Base-by-base conservation (phyloP, 2,113 vertebrate genomes). In the Spea bombifrons region DNA sequence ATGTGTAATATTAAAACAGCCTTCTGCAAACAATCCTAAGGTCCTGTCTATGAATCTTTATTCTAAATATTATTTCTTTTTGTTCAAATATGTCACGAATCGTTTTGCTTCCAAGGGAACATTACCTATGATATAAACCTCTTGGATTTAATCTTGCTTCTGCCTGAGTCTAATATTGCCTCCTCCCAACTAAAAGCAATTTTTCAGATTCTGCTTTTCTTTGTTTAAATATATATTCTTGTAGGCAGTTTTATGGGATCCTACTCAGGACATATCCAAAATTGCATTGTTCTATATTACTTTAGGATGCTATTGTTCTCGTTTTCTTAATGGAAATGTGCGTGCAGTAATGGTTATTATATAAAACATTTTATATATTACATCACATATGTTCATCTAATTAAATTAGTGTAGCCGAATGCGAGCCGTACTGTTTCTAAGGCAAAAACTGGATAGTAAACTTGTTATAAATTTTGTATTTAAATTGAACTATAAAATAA, bases 171-270 rank as follows among this genome's bases (percentile, higher is more conserved):
- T 59, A 59, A 59, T 59, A 59, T 59, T 4, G 55, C 55, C 55
- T 59, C 55, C 15, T 59, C 10, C 15, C 55, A 59, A 12, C 10
- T 59, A 2, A 59, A 53, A 59, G 55, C 55, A 9, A 59, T 59
- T 59, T 59, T 59, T 59, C 55, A 59, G 6, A 59, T 59, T 59
- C 15, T 59, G 12, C 12, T 59, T 4, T 59, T 59, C 9, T 59
- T 59, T 59, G 55, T 13, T 59, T 59, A 59, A 59, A 59, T 59
- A 59, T 59, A 13, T 59, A 30, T 59, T 59, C 55, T 59, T 59
- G 55, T 59, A 59, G 15, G 10, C 30, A 30, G 5, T 13, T 59
- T 13, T 59, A 13, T 59, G 12, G 4, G 15, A 59, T 59, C 55
- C 4, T 4, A 3, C 55, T 12, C 8, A 59, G 15, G 55, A 9